phyloP scores from a whole-genome alignment of 2,113 vertebrate species.

The Merops nubicus region DNA sequence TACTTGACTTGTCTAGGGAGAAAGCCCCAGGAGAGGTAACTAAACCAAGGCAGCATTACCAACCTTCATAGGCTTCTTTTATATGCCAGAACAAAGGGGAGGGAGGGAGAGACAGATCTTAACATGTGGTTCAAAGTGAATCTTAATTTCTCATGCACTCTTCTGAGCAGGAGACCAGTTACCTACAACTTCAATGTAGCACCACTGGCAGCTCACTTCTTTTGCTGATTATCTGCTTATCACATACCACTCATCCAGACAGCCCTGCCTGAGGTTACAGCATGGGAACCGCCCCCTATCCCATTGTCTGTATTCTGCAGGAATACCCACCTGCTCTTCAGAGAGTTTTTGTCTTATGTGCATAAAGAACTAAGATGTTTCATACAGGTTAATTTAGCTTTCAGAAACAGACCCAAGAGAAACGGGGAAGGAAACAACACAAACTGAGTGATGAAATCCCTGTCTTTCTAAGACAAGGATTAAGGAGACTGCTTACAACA shows the following conservation, averaged over 20 bases:
- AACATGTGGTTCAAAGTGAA: background rate
- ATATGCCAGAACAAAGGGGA: background rate
- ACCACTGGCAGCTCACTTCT: background rate
- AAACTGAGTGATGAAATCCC: background rate
- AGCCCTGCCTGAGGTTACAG: background rate
- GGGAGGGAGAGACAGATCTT: background rate
- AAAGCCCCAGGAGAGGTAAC: constrained; percentile 11
- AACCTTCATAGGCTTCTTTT: background rate
- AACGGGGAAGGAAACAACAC: background rate
- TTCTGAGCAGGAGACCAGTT: background rate
- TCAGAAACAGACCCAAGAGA: background rate
- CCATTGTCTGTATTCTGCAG: background rate
- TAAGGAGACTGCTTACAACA: background rate
- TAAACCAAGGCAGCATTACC: background rate
- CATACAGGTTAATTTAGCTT: background rate
- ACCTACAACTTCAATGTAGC: background rate
- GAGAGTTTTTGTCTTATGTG: background rate
- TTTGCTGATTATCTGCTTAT: background rate
- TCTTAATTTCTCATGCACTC: background rate
- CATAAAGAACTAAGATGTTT: background rate
- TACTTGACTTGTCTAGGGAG: constrained; percentile 72
- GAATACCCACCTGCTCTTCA: background rate
- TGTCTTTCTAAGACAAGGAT: background rate
- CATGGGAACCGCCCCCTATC: background rate
- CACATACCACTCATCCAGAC: background rate